A percentile compares a stretch with the other conserved stretches of the same genome.
These are phyloP conservation scores for Phragmatobia fuliginosa DNA, from an alignment of 2,888 invertebrate genomes.

Conservation along the genomic window DNA sequence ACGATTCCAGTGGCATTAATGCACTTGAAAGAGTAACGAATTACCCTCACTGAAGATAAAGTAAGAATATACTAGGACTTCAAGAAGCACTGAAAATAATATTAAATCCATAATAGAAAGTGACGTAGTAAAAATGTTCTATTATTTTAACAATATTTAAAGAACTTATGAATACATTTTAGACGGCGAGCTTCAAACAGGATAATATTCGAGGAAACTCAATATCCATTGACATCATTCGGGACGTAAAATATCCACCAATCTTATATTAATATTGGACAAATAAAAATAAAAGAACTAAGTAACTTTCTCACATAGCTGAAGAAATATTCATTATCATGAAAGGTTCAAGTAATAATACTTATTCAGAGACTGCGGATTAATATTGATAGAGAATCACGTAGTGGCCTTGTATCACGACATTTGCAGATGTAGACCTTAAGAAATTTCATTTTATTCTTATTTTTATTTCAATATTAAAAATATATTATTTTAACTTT, in stretches of 20 bases:
- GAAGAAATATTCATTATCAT: constrained; percentile 67
- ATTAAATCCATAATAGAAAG: not conserved
- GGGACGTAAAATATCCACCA: constrained; percentile 30
- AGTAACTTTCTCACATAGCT: constrained; percentile 53
- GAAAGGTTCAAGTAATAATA: constrained; percentile 64
- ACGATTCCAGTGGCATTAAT: not conserved
- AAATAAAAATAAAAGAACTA: constrained; percentile 56
- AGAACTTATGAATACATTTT: not conserved
- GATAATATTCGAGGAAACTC: not conserved
- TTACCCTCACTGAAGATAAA: not conserved
- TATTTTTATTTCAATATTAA: too few species aligned
- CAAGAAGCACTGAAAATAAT: not conserved
- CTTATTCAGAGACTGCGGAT: constrained; percentile 60
- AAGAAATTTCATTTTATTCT: constrained; percentile 52
- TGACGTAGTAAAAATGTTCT: not conserved
- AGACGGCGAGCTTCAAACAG: not conserved
- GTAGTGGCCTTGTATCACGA: constrained; percentile 50
- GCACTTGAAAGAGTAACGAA: not conserved
- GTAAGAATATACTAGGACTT: not conserved
- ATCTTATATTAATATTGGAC: constrained; percentile 26
- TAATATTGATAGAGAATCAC: constrained; percentile 65
- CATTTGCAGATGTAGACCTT: constrained; percentile 50
- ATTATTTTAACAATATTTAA: not conserved
- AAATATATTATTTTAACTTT: constrained; percentile 37
- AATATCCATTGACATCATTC: constrained; percentile 11